Evolutionary conservation across 2,888 invertebrate genomes (phyloP).

Genomic region (Andrena praecox): DNA sequence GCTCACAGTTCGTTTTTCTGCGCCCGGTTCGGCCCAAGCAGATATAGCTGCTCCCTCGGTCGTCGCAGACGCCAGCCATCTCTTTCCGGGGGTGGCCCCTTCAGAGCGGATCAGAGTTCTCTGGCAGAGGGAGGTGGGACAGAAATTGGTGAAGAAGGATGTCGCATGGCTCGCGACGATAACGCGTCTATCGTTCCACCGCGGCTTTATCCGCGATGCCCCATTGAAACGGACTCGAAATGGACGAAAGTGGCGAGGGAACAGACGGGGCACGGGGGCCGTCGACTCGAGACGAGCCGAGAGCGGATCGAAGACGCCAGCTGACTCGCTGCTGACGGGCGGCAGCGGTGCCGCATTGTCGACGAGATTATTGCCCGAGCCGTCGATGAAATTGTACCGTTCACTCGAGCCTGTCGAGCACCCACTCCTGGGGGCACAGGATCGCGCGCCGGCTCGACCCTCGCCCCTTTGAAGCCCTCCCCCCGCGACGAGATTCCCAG

Average conservation of each 20-base stretch:
- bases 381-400: constrained; percentile 68
- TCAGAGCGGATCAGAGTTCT: too few relatives aligned
- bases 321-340: constrained; percentile 62
- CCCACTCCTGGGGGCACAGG: constrained; percentile 46
- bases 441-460: constrained; percentile 51
- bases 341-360: constrained; percentile 46
- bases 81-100: too few relatives aligned
- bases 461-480: constrained; percentile 43
- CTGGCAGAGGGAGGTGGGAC: too few relatives aligned
- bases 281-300: constrained; percentile 27
- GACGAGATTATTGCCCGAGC: constrained; percentile 65
- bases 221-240: constrained; percentile 17
- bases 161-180: background rate
- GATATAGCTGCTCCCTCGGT: too few relatives aligned
- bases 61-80: too few relatives aligned
- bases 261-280: constrained; percentile 6
- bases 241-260: constrained; percentile 28
- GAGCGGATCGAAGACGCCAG: constrained; percentile 70
- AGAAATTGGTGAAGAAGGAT: too few relatives aligned
- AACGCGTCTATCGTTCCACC: background rate
- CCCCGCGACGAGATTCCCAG: constrained; percentile 42
- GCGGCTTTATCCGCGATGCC: background rate
- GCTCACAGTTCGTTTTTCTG: too few relatives aligned
- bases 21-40: too few relatives aligned
- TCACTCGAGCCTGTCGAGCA: constrained; percentile 62